Percentiles rank a stretch among this genome's conserved stretches.
These are phyloP conservation scores for Aelia acuminata DNA, from an alignment of 2,888 invertebrate species.

Conservation along the genomic window DNA sequence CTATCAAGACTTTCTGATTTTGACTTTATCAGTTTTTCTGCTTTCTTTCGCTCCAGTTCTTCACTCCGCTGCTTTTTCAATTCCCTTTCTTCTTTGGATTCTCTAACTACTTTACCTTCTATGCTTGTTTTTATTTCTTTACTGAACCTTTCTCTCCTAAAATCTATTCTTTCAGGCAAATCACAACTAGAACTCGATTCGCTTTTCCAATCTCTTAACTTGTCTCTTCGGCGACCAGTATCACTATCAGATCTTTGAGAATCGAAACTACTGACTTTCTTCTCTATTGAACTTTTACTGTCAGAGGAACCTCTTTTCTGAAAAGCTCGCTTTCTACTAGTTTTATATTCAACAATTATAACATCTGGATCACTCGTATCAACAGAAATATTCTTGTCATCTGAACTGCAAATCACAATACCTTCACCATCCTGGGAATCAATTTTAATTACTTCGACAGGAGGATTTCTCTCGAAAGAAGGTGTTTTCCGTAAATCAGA, in stretches of 20 bases:
- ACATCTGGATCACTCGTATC: slow-evolving; percentile 66
- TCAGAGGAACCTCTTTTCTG: slow-evolving; percentile 66
- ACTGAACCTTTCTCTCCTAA: slow-evolving; percentile 64
- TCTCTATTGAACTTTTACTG: slow-evolving; percentile 64
- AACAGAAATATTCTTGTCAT: slow-evolving; percentile 65
- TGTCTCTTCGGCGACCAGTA: slow-evolving; percentile 55
- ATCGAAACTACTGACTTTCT: slow-evolving; percentile 63
- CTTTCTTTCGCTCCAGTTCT: slow-evolving; percentile 63
- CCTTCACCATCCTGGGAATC: slow-evolving; percentile 66
- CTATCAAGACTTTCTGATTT: slow-evolving; percentile 59
- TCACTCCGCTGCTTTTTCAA: slow-evolving; percentile 64
- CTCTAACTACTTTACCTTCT: slow-evolving; percentile 64
- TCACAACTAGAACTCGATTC: slow-evolving; percentile 63
- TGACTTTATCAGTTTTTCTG: slow-evolving; percentile 62
- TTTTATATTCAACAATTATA: slow-evolving; percentile 67
- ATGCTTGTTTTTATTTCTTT: slow-evolving; percentile 65
- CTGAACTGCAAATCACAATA: slow-evolving; percentile 65
- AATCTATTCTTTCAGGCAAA: slow-evolving; percentile 61
- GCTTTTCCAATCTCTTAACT: slow-evolving; percentile 64
- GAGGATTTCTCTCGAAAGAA: slow-evolving; percentile 66
- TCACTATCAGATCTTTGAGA: slow-evolving; percentile 58
- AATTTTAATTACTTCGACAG: slow-evolving; percentile 67
- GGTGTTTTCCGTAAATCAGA: slow-evolving; percentile 65
- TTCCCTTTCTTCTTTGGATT: slow-evolving; percentile 62
- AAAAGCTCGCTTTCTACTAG: slow-evolving; percentile 66